These are phyloP conservation scores for Apis laboriosa DNA, from an alignment of 1,140 invertebrate species.

Conservation along the genomic window DNA sequence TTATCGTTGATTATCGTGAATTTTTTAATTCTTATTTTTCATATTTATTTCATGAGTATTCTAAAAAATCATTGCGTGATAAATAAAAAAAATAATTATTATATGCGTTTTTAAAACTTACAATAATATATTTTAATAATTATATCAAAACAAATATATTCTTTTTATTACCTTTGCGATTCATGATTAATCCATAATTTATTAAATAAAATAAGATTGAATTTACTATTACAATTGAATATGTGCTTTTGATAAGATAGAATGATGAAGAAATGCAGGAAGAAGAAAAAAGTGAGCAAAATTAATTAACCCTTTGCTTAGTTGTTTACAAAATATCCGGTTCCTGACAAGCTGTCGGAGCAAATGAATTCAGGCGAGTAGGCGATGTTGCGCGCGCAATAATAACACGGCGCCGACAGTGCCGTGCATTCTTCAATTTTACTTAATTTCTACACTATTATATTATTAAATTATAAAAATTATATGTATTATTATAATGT, in stretches of 20 bases:
- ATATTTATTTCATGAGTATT: neutral
- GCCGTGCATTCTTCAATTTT: slow-evolving; percentile 22
- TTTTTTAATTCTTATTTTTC: neutral
- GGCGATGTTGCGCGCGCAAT: slow-evolving; percentile 67
- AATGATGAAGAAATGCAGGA: slow-evolving; percentile 37
- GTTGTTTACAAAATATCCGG: slow-evolving; percentile 72
- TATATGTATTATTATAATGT: neutral
- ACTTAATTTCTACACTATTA: neutral
- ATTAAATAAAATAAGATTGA: neutral
- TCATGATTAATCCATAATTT: neutral
- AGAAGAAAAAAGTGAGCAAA: slow-evolving; percentile 60
- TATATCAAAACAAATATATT: neutral
- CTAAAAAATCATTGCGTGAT: neutral
- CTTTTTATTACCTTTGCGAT: neutral
- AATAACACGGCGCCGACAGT: slow-evolving; percentile 55
- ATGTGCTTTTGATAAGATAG: neutral
- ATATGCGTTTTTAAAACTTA: neutral
- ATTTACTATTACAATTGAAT: neutral
- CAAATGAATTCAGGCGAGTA: slow-evolving; percentile 38
- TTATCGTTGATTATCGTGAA: neutral
- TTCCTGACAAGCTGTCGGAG: slow-evolving; percentile 46
- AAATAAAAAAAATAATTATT: neutral
- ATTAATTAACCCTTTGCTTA: slow-evolving; percentile 69
- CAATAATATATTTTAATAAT: neutral
- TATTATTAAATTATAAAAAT: neutral